Base-by-base conservation (phyloP, 2,888 invertebrate species). In the Lasioglossum figueresi region DNA sequence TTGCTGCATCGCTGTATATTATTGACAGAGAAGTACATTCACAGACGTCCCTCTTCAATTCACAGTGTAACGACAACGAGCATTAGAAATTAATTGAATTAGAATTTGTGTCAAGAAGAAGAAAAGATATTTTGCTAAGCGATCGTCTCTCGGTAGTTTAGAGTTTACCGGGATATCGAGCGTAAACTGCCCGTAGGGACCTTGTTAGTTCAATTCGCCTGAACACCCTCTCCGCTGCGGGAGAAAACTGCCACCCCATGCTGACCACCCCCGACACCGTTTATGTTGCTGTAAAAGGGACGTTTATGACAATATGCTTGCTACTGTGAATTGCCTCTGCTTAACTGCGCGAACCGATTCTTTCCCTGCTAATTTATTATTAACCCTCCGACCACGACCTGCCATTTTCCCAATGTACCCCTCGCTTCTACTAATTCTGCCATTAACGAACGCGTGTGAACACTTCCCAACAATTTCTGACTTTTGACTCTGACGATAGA, bases 111-210 rank as follows among this genome's bases (percentile, higher is more conserved):
- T 31, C 27, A 16, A 63, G 63, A 16, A 16, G 27, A 16, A 16
- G 31, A 31, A 19, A 59, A 71, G 63, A 40, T 72, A 74, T 70
- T 84, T 48, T 90, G 89, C 90, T 88, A 88, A 91, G 90, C 89
- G 88, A 88, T 90, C 89, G 84, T 85, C 84, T 88, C 86, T 70
- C 86, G 88, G 88, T 86, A 88, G 89, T 92, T 92, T 91, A 82
- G 87, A 91, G 89, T 93, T 93, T 92, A 91, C 92, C 89, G 89
- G 89, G 90, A 92, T 92, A 92, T 91, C 92, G 92, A 90, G 91
- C 92, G 91, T 94, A 95, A 95, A 94, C 93, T 93, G 94, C 91
- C 95, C 95, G 92, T 83, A 82, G 95, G 94, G 95, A 95, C 89
- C 95, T 95, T 95, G 94, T 95, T 95, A 95, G 93, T 92, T 93